Percentiles rank a stretch among this genome's conserved stretches.
These are phyloP conservation scores for Ptychoptera albimana DNA, from an alignment of 2,888 invertebrate species.

Conservation along the genomic window DNA sequence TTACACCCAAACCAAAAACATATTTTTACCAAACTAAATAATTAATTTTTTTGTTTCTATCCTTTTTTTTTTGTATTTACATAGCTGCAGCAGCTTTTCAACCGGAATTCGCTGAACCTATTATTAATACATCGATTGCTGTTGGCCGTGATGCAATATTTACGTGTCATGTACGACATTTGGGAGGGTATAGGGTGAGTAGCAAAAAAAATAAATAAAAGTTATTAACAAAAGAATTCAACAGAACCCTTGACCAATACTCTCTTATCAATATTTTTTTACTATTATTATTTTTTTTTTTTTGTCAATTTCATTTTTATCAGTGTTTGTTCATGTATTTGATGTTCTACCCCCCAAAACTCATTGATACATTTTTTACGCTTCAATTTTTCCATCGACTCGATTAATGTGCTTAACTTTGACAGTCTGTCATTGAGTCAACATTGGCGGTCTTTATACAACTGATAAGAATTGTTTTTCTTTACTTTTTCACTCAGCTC, in stretches of 20 bases:
- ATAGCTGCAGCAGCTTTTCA: constrained; percentile 52
- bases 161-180: constrained; percentile 69
- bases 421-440: neutral
- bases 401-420: neutral
- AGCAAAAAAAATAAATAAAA: constrained; percentile 1
- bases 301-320: neutral
- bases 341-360: too few species aligned
- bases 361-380: too few species aligned
- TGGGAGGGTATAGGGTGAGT: constrained; percentile 80
- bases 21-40: too few species aligned
- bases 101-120: constrained; percentile 71
- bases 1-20: too few species aligned
- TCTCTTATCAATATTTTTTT: neutral
- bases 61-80: too few species aligned
- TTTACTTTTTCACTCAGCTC: too few species aligned
- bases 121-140: constrained; percentile 69
- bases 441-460: neutral
- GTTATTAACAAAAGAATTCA: neutral
- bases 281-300: neutral
- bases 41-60: too few species aligned
- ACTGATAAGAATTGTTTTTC: too few species aligned
- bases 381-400: neutral
- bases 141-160: constrained; percentile 77
- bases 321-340: too few species aligned
- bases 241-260: neutral